Conservation (phyloP, 30 jellyfish, hydroid and myxozoan species). For the Pelagia noctiluca region DNA sequence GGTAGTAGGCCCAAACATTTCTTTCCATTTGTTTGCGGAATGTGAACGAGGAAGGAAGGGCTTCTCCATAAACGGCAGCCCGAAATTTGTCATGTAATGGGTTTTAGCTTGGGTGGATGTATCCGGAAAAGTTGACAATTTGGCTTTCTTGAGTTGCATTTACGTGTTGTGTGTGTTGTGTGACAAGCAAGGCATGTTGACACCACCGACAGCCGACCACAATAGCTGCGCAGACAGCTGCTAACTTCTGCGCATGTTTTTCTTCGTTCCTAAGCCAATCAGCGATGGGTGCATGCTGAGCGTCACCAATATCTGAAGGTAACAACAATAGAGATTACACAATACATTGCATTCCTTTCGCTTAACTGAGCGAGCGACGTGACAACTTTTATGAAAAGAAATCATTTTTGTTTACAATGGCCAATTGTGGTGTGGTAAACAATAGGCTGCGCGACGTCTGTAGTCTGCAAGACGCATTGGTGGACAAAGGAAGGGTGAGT, state of each 20-base stretch:
- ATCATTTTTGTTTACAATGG: background rate
- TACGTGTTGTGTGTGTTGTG: constrained; percentile 25
- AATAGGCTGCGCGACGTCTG: constrained; percentile 24
- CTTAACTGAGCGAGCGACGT: constrained; percentile 60
- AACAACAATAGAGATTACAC: constrained; percentile 77
- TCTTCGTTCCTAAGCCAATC: constrained; percentile 83
- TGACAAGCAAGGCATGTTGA: constrained; percentile 77
- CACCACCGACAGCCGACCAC: constrained; percentile 89
- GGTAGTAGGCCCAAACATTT: constrained; percentile 85
- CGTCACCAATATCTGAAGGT: constrained; percentile 66
- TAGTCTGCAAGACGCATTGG: constrained; percentile 18
- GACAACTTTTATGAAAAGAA: constrained; percentile 24
- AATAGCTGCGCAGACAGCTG: constrained; percentile 97
- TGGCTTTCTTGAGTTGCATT: background rate
- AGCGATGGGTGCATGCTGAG: constrained; percentile 72
- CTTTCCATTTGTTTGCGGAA: constrained; percentile 80
- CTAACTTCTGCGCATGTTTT: constrained; percentile 99
- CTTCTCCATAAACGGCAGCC: constrained; percentile 67
- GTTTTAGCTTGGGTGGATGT: background rate
- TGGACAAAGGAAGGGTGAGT: background rate
- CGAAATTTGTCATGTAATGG: constrained; percentile 42
- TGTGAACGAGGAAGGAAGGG: constrained; percentile 37
- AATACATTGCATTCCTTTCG: constrained; percentile 47
- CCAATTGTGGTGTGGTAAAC: background rate
- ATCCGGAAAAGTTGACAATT: background rate